Base-by-base conservation (phyloP, 2,888 invertebrate genomes). In the Drosophila diplacantha region DNA sequence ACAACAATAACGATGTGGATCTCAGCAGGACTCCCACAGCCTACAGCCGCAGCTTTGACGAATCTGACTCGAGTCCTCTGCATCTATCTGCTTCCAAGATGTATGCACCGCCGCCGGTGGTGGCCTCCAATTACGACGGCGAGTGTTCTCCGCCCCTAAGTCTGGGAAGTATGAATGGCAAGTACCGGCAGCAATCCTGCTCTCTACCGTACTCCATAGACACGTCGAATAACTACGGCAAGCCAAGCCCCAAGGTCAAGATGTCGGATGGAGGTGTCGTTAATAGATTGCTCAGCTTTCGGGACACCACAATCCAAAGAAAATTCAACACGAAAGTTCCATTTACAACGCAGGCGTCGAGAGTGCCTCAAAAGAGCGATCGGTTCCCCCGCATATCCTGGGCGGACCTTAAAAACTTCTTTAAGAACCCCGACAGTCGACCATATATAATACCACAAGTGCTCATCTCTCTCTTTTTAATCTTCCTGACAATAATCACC, bases 401-500 rank as follows among this genome's bases (percentile, higher is more conserved):
- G 9, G 61, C 74, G 26, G 69, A 81, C 26, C 29, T 71, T 0
- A 78, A 59, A 44, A 70, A 67, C 20, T 71, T 65, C 50, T 59
- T 83, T 0, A 78, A 54, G 16, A 78, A 65, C 49, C 76, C 79
- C 9, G 85, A 86, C 52, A 74, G 83, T 26, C 83, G 85, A 58
- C 85, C 86, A 69, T 79, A 83, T 5, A 72, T 93, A 46, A 92
- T 93, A 53, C 92, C 93, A 2, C 90, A 92, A 69, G 90, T 92
- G 39, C 89, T 93, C 39, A 90, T 93, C 58, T 91, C 89, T 18
- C 88, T 91, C 39, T 91, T 91, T 8, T 89, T 91, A 59, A 88
- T 92, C 85, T 93, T 93, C 89, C 92, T 93, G 89, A 88, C 92
- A 84, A 88, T 91, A 75, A 89, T 93, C 79, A 91, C 91, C 74